phyloP scores from a whole-genome alignment of 2,888 invertebrate species.

The Phanerotoma sp. region DNA sequence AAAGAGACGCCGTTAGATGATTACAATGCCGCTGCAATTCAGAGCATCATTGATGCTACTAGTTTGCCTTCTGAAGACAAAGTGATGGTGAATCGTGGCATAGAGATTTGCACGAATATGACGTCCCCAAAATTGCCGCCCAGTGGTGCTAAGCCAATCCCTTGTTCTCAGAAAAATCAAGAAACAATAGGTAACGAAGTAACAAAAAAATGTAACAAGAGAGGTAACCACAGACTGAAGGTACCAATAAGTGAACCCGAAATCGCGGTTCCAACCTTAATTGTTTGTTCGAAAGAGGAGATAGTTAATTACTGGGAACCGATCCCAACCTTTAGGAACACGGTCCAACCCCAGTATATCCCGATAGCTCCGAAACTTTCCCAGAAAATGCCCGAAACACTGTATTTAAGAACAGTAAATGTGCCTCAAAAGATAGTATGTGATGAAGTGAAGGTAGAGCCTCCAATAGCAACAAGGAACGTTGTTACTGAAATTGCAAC shows the following conservation, averaged over 20 bases:
- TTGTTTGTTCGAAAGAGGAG: constrained; percentile 46
- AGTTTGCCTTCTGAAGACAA: constrained; percentile 28
- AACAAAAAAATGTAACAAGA: too few relatives aligned
- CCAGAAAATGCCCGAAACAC: constrained; percentile 1
- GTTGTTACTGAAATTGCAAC: too few relatives aligned
- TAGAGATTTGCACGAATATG: too few relatives aligned
- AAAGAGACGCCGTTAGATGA: constrained; percentile 44
- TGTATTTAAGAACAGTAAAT: constrained; percentile 37
- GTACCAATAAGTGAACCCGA: constrained; percentile 36
- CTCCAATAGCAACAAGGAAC: background rate
- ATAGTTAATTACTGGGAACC: too few relatives aligned
- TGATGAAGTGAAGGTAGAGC: background rate
- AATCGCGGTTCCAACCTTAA: constrained; percentile 44
- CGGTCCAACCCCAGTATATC: constrained; percentile 37
- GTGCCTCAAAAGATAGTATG: constrained; percentile 30
- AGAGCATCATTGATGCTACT: constrained; percentile 53
- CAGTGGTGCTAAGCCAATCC: too few relatives aligned
- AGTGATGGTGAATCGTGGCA: too few relatives aligned
- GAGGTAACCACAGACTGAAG: too few relatives aligned
- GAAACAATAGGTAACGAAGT: too few relatives aligned
- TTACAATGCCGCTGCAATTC: constrained; percentile 53
- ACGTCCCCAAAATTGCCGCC: too few relatives aligned
- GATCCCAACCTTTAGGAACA: background rate
- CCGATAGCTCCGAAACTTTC: constrained; percentile 45
- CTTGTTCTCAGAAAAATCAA: too few relatives aligned